Percentiles rank a stretch among this genome's conserved stretches.
These are phyloP conservation scores for Coreoperca whiteheadi DNA, from an alignment of 2,113 vertebrate species.

Conservation along the genomic window DNA sequence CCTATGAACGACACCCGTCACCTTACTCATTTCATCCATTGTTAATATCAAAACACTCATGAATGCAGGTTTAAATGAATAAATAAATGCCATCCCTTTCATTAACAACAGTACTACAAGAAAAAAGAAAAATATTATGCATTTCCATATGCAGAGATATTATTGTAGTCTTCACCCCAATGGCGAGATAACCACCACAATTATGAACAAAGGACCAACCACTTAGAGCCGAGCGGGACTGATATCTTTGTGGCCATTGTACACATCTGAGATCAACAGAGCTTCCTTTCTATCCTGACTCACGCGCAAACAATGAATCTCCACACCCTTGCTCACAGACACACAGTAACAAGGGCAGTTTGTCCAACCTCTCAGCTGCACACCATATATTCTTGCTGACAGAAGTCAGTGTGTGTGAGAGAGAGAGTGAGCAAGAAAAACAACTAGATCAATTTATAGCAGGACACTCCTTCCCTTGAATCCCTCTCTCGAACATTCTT, in stretches of 20 bases:
- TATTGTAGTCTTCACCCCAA: background rate
- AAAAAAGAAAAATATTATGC: background rate
- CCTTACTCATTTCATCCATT: no score
- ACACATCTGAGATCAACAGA: constrained; percentile 13
- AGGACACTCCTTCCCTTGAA: constrained; percentile 25
- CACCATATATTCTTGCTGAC: constrained; percentile 38
- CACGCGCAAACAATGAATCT: constrained; percentile 19
- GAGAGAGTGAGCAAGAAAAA: constrained; percentile 1
- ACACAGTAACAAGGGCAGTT: constrained; percentile 37
- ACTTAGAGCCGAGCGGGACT: background rate
- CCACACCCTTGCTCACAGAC: constrained; percentile 7
- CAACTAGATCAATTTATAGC: constrained; percentile 18
- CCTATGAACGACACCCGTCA: no score
- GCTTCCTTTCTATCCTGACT: background rate
- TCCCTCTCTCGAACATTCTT: constrained; percentile 28
- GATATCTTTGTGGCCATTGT: background rate
- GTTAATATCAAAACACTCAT: no score
- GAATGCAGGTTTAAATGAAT: no score
- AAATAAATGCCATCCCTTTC: no score
- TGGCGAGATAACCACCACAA: background rate
- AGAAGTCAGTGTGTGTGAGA: background rate
- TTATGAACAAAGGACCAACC: background rate
- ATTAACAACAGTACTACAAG: no score
- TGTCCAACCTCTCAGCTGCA: constrained; percentile 28
- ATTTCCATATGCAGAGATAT: background rate